phyloP scores from a whole-genome alignment of 2,888 invertebrate genomes.

The Andrena camellia region DNA sequence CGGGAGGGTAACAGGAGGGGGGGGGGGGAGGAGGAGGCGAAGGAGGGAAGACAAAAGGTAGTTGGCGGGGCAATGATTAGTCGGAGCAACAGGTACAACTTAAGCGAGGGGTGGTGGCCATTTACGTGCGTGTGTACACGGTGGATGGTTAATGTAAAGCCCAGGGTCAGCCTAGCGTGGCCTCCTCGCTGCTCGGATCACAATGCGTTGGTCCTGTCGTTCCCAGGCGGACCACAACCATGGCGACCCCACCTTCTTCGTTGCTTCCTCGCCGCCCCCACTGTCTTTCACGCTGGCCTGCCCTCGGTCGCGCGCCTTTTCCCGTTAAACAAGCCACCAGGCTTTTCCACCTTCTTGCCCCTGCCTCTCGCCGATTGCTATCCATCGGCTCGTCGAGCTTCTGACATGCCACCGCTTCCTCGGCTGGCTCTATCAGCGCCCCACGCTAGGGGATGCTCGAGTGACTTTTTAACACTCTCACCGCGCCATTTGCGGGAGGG shows the following conservation, averaged over 20 bases:
- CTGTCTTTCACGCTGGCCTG: constrained; percentile 45
- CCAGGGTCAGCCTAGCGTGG: constrained; percentile 84
- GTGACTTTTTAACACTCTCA: neutral
- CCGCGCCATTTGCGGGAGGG: neutral
- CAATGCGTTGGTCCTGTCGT: constrained; percentile 81
- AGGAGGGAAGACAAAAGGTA: constrained; percentile 55
- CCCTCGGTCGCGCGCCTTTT: constrained; percentile 61
- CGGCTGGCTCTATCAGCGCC: constrained; percentile 4
- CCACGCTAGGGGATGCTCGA: neutral
- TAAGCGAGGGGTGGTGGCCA: constrained; percentile 66
- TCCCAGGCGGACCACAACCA: constrained; percentile 85
- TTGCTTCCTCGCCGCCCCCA: constrained; percentile 46
- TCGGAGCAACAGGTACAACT: constrained; percentile 77
- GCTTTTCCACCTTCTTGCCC: constrained; percentile 41
- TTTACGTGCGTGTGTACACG: constrained; percentile 76
- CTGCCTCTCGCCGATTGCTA: constrained; percentile 12
- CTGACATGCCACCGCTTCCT: constrained; percentile 13
- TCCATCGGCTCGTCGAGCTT: constrained; percentile 16
- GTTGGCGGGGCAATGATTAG: constrained; percentile 74
- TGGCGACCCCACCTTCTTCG: constrained; percentile 82
- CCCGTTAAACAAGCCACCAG: constrained; percentile 62
- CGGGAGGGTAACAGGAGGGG: constrained; percentile 26
- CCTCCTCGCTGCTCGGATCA: constrained; percentile 80
- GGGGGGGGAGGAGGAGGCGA: neutral
- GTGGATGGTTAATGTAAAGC: constrained; percentile 79